A percentile compares a stretch with the other conserved stretches of the same genome.
Evolutionary conservation across 1,140 invertebrate species (phyloP).

Genomic region (Patella vulgata): DNA sequence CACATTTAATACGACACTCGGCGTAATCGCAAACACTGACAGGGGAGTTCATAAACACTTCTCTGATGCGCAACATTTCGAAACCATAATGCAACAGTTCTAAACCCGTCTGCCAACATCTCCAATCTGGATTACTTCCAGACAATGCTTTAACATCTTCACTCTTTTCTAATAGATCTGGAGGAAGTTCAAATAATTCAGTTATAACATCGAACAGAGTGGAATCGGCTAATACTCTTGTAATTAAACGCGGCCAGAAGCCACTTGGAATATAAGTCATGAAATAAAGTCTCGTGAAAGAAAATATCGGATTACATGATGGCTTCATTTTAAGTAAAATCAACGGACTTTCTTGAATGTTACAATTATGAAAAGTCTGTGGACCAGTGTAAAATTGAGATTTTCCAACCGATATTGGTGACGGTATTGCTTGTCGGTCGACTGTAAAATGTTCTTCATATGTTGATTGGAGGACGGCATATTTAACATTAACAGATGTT

Average conservation of each 20-base stretch:
- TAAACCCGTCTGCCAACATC: slow-evolving; percentile 94
- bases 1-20: slow-evolving; percentile 54
- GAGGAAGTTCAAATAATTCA: slow-evolving; percentile 41
- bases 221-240: slow-evolving; percentile 87
- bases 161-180: slow-evolving; percentile 36
- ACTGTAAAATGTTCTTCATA: too few species aligned
- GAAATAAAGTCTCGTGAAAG: slow-evolving; percentile 66
- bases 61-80: slow-evolving; percentile 50
- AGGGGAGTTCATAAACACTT: slow-evolving; percentile 34
- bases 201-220: slow-evolving; percentile 58
- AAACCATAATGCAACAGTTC: slow-evolving; percentile 80
- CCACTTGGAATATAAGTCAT: slow-evolving; percentile 98
- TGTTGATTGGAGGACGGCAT: too few species aligned
- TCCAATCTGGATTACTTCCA: slow-evolving; percentile 80
- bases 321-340: slow-evolving; percentile 28
- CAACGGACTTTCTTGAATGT: too few species aligned
- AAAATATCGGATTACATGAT: slow-evolving; percentile 53
- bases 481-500: too few species aligned
- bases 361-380: too few species aligned
- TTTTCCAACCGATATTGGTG: too few species aligned
- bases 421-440: too few species aligned
- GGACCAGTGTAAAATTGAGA: too few species aligned
- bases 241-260: slow-evolving; percentile 96
- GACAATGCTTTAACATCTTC: slow-evolving; percentile 26
- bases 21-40: slow-evolving; percentile 68